These are phyloP conservation scores for Drosophila nr. perissopoda DNA, from an alignment of 2,888 invertebrate species.

Conservation along the genomic window DNA sequence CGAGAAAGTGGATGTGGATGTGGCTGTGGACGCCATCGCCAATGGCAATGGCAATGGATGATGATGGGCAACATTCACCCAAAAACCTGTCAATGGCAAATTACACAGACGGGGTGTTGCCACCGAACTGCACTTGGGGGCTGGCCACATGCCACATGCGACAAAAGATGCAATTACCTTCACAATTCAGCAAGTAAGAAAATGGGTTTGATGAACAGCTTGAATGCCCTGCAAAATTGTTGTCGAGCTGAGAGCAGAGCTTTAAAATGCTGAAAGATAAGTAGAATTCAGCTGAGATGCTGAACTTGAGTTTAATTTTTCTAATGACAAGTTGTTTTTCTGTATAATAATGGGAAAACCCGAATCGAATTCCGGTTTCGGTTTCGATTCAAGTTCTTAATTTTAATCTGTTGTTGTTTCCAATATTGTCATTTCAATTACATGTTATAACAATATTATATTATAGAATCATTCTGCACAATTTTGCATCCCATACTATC, in stretches of 20 bases:
- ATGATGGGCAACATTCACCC: constrained; percentile 16
- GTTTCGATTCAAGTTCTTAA: background rate
- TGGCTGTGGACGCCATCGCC: background rate
- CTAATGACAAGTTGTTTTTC: rapidly evolving
- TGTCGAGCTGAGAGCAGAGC: background rate
- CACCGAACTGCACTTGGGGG: constrained; percentile 23
- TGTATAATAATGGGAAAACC: background rate
- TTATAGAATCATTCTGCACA: no score
- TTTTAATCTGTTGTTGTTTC: background rate
- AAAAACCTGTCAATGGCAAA: constrained; percentile 78
- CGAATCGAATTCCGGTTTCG: no score
- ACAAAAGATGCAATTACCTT: constrained; percentile 68
- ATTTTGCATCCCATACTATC: no score
- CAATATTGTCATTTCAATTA: no score
- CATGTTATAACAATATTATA: no score
- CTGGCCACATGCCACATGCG: constrained; percentile 58
- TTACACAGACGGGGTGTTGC: constrained; percentile 63
- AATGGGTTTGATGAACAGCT: background rate
- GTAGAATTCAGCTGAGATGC: background rate
- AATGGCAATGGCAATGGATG: constrained; percentile 16
- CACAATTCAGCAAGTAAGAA: background rate
- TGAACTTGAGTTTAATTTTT: background rate
- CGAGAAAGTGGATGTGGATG: background rate
- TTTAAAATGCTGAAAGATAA: background rate
- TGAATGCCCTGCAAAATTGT: background rate